Base-by-base conservation (phyloP, 2,888 invertebrate species). In the Drosophila lutescens region DNA sequence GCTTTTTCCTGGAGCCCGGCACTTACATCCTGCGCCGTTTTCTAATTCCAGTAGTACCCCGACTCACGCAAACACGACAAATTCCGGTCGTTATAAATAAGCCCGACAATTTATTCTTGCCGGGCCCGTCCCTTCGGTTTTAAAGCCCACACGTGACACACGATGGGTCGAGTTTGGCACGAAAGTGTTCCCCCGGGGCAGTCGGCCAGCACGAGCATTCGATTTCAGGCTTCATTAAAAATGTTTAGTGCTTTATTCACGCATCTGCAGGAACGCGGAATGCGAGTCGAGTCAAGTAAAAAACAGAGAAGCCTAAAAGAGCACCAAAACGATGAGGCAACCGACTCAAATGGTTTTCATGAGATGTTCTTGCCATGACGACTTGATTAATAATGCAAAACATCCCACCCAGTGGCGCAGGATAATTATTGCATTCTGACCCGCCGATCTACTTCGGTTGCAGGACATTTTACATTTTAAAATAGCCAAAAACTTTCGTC, bases 181-280 rank as follows among this genome's bases (percentile, higher is more conserved):
- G 47, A 30, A 69, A 71, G 56, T 44, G 68, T 50, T 17, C 66
- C 41, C 66, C 66, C 13, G 15, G 66, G 61, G 47, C 38, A 26
- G 74, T 26, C 47, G 44, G 20, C 55, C 43, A 50, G 60, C 54
- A 55, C 68, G 53, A 77, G 85, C 76, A 82, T 81, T 87, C 88
- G 78, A 87, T 86, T 83, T 76, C 59, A 75, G 56, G 80, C 77
- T 82, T 88, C 88, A 86, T 86, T 88, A 86, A 78, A 86, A 86
- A 88, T 80, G 77, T 83, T 77, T 76, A 78, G 80, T 78, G 79
- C 73, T 67, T 72, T 71, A 77, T 80, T 67, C 43, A 54, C 41
- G 68, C 68, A 57, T 67, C 57, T 57, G 40, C 46, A 10, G 56
- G n/a, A 53, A 20, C 51, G 51, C 34, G 20, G 20, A 56, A 17